These are phyloP conservation scores for Tenthredo amoena DNA, from an alignment of 2,888 invertebrate species.

Conservation along the genomic window DNA sequence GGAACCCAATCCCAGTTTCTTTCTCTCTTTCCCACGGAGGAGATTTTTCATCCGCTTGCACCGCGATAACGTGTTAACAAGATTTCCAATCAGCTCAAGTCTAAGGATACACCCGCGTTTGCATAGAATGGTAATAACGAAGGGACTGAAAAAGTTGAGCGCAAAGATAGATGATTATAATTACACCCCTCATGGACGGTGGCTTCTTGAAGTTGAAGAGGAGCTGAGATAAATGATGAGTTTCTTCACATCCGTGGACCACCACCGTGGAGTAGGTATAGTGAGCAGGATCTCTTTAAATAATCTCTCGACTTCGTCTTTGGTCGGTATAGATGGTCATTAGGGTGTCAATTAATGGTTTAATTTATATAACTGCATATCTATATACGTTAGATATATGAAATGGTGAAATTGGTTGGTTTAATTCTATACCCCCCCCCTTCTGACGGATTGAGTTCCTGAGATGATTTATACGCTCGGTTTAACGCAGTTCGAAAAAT, in stretches of 20 bases:
- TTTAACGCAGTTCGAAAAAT: conserved; percentile 15
- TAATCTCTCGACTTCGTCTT: background rate
- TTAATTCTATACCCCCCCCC: background rate
- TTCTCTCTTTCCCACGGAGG: background rate
- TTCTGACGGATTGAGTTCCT: background rate
- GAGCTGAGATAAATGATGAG: conserved; percentile 39
- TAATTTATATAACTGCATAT: background rate
- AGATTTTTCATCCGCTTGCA: background rate
- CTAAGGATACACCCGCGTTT: background rate
- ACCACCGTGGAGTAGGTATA: conserved; percentile 26
- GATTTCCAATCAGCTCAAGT: background rate
- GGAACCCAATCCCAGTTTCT: background rate
- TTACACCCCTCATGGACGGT: background rate
- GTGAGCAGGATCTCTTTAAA: conserved; percentile 19
- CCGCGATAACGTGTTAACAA: background rate
- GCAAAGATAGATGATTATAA: conserved; percentile 6
- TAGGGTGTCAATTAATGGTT: conserved; percentile 30
- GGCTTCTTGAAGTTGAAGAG: background rate
- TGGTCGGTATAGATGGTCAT: conserved; percentile 1
- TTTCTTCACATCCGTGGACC: conserved; percentile 44
- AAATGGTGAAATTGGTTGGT: background rate
- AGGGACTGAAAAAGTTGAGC: background rate
- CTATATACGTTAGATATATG: background rate
- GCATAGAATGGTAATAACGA: background rate
- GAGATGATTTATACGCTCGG: conserved; percentile 14